Evolutionary conservation across 2,888 invertebrate species (phyloP).

Genomic region (Strigamia crassipes): DNA sequence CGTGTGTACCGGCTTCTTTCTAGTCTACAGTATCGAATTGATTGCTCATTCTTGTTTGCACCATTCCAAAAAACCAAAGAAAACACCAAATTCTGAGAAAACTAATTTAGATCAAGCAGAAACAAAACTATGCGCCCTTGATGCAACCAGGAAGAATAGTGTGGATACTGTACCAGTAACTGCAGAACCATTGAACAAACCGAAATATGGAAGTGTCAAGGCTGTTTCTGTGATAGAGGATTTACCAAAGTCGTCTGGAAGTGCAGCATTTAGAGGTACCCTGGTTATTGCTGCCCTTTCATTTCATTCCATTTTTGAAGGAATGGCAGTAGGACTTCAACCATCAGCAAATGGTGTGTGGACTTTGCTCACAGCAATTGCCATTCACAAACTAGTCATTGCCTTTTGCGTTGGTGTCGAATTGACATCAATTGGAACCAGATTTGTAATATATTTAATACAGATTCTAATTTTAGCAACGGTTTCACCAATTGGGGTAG

Average conservation of each 20-base stretch:
- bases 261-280: conserved; percentile 65
- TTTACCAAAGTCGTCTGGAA: conserved; percentile 7
- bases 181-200: not conserved
- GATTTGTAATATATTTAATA: conserved; percentile 64
- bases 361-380: conserved; percentile 82
- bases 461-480: conserved; percentile 77
- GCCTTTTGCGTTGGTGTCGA: conserved; percentile 88
- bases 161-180: not conserved
- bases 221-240: not conserved
- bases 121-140: not conserved
- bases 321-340: conserved; percentile 79
- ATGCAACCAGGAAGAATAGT: not conserved
- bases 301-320: conserved; percentile 85
- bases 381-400: conserved; percentile 83
- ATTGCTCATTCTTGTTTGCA: conserved; percentile 65
- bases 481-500: conserved; percentile 80
- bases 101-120: not conserved
- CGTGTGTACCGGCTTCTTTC: conserved; percentile 76
- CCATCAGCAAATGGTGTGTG: conserved; percentile 70
- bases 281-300: conserved; percentile 81
- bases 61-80: not conserved
- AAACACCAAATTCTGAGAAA: not conserved
- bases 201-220: conserved; percentile 36
- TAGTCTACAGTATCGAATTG: conserved; percentile 80
- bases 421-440: conserved; percentile 69